A percentile compares a stretch with the other conserved stretches of the same genome.
Evolutionary conservation across 1,140 invertebrate genomes (phyloP).

Genomic region (Periplaneta americana): DNA sequence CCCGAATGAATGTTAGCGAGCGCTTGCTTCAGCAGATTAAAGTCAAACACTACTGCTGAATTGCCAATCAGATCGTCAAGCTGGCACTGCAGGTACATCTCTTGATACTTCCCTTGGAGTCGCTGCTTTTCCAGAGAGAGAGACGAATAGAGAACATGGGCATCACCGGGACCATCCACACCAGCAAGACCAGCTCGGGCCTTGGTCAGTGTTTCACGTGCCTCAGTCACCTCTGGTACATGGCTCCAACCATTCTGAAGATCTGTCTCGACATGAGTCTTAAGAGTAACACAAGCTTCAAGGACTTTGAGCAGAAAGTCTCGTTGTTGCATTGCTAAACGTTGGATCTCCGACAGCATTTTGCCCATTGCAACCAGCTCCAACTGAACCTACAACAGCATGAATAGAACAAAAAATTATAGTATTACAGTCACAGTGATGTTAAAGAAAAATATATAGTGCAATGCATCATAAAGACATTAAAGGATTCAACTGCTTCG

Average conservation of each 20-base stretch:
- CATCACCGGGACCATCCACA: slow-evolving; percentile 48
- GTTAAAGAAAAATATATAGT: too few species aligned
- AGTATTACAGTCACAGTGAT: too few species aligned
- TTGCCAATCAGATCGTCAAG: slow-evolving; percentile 62
- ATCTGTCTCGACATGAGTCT: slow-evolving; percentile 65
- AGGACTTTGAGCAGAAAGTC: slow-evolving; percentile 66
- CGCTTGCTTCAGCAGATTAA: slow-evolving; percentile 55
- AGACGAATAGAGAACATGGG: slow-evolving; percentile 48
- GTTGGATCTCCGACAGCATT: slow-evolving; percentile 54
- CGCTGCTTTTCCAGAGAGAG: slow-evolving; percentile 55
- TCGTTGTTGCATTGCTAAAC: slow-evolving; percentile 57
- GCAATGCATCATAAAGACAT: too few species aligned
- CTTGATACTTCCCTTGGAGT: slow-evolving; percentile 59
- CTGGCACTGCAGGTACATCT: slow-evolving; percentile 65
- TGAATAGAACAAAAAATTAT: too few species aligned
- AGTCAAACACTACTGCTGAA: slow-evolving; percentile 58
- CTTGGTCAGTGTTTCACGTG: slow-evolving; percentile 53
- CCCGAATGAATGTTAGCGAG: slow-evolving; percentile 52
- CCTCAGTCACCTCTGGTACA: slow-evolving; percentile 55
- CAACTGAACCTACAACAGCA: slow-evolving; percentile 18
- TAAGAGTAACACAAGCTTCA: slow-evolving; percentile 63
- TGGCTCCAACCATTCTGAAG: slow-evolving; percentile 58
- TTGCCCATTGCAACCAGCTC: slow-evolving; percentile 34
- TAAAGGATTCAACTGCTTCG: too few species aligned
- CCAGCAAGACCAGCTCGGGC: slow-evolving; percentile 50